phyloP scores from a whole-genome alignment of 2,888 invertebrate genomes.

The Cybosia mesomella region DNA sequence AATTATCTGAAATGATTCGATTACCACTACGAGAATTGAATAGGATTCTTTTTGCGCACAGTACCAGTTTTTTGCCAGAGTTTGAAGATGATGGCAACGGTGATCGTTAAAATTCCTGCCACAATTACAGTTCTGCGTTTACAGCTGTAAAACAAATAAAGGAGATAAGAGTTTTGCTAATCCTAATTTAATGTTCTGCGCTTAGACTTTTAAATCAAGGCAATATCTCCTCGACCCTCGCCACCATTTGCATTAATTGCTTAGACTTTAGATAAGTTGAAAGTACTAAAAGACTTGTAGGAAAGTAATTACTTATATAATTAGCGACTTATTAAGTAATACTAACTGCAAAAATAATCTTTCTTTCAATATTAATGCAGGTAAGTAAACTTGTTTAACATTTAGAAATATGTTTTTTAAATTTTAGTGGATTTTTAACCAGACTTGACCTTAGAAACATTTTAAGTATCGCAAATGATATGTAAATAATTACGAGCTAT shows the following conservation, averaged over 20 bases:
- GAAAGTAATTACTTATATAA: neutral
- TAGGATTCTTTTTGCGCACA: neutral
- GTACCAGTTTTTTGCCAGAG: neutral
- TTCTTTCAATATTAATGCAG: neutral
- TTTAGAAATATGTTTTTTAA: too few species aligned
- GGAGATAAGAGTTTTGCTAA: neutral
- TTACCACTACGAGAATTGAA: neutral
- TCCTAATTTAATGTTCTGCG: constrained; percentile 12
- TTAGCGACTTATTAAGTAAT: neutral
- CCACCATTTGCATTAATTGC: constrained; percentile 39
- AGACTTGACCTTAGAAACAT: too few species aligned
- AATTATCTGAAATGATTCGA: neutral
- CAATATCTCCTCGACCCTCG: constrained; percentile 24
- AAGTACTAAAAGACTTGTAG: neutral
- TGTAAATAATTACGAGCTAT: too few species aligned
- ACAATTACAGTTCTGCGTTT: neutral
- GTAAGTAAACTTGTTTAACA: too few species aligned
- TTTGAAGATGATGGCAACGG: neutral
- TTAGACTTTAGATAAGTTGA: constrained; percentile 20
- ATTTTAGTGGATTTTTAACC: too few species aligned
- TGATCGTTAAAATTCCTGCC: neutral
- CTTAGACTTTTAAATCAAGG: constrained; percentile 27
- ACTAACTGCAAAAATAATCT: too few species aligned
- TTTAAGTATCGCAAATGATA: too few species aligned
- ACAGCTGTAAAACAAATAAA: constrained; percentile 6